Conservation (phyloP, 2,797 vertebrate species). For the Heterohyrax brucei region DNA sequence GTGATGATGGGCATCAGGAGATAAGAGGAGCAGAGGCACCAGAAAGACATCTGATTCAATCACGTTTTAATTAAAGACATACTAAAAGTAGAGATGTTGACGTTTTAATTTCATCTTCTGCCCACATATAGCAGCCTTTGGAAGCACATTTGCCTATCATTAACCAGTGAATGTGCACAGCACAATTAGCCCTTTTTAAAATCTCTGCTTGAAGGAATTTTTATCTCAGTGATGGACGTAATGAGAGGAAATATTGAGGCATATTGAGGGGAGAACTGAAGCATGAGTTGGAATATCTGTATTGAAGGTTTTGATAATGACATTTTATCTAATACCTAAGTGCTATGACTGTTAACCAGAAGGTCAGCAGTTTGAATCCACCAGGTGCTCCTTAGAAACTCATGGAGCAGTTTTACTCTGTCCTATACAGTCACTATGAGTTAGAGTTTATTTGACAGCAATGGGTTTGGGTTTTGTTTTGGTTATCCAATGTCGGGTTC, state of each 20-base stretch:
- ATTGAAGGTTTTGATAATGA: background rate
- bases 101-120: background rate
- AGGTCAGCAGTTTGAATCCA: too few relatives aligned
- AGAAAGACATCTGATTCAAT: background rate
- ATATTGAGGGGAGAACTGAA: background rate
- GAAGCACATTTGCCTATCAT: background rate
- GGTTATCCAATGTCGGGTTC: background rate
- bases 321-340: background rate
- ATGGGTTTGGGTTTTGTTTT: too few relatives aligned
- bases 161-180: background rate
- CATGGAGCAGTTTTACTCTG: too few relatives aligned
- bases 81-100: background rate
- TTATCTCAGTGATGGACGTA: background rate
- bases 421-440: too few relatives aligned
- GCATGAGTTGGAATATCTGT: background rate
- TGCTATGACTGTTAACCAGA: too few relatives aligned
- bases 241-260: too few relatives aligned
- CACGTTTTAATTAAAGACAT: slow-evolving; percentile 54
- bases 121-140: background rate
- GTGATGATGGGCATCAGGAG: background rate
- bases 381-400: too few relatives aligned
- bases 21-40: background rate
- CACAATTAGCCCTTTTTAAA: background rate
- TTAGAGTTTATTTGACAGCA: too few relatives aligned
- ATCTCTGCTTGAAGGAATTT: background rate